Percentiles rank a stretch among this genome's conserved stretches.
These are phyloP conservation scores for Lithophane leautieri DNA, from an alignment of 2,888 invertebrate species.

Conservation along the genomic window DNA sequence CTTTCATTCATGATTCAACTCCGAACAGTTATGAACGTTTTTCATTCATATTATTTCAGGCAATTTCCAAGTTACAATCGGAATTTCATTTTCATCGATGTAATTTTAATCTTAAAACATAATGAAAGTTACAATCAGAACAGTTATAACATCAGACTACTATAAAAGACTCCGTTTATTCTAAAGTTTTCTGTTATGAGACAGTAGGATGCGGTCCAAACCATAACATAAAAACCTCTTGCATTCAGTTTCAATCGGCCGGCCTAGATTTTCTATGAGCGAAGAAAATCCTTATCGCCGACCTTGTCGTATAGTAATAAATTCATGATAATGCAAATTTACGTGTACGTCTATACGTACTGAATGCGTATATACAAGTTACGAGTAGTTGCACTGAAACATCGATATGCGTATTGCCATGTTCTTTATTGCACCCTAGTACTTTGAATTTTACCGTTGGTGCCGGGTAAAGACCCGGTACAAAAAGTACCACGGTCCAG, in stretches of 20 bases:
- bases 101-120: neutral
- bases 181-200: neutral
- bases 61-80: slow-evolving; percentile 5
- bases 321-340: slow-evolving; percentile 60
- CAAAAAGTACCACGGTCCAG: too few species aligned
- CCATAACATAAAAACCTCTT: slow-evolving; percentile 29
- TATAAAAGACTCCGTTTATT: neutral
- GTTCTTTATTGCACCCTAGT: slow-evolving; percentile 31
- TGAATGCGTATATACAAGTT: slow-evolving; percentile 36
- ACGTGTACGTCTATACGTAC: slow-evolving; percentile 44
- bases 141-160: neutral
- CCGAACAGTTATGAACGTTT: neutral
- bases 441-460: slow-evolving; percentile 13
- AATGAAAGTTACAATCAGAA: neutral
- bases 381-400: slow-evolving; percentile 50
- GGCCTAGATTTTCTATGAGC: slow-evolving; percentile 62
- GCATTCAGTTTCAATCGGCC: slow-evolving; percentile 48
- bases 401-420: slow-evolving; percentile 53
- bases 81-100: slow-evolving; percentile 1
- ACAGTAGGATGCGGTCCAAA: neutral
- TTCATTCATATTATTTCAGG: slow-evolving; percentile 22
- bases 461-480: neutral
- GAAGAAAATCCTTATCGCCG: slow-evolving; percentile 61
- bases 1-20: neutral
- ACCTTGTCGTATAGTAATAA: slow-evolving; percentile 63